phyloP scores from a whole-genome alignment of 2,888 invertebrate species.

The Mycalesis mineus region DNA sequence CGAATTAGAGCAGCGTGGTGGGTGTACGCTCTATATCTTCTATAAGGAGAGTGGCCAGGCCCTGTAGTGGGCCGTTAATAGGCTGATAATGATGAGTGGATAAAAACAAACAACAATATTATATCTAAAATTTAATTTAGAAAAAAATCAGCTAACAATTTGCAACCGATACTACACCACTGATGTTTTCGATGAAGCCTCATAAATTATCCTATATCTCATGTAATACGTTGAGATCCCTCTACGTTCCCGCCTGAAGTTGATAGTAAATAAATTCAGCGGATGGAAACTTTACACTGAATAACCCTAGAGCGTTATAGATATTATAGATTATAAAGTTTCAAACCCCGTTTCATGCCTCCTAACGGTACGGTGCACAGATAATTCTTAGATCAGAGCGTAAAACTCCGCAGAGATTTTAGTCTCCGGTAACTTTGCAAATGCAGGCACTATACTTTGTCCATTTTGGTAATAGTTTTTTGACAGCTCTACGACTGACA shows the following conservation, averaged over 20 bases:
- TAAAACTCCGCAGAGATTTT: not conserved
- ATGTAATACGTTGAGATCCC: not conserved
- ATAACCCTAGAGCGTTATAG: slow-evolving; percentile 4
- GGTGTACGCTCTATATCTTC: too few species aligned
- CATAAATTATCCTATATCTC: not conserved
- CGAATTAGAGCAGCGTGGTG: too few species aligned
- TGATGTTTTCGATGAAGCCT: not conserved
- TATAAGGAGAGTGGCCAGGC: too few species aligned
- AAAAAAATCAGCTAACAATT: too few species aligned
- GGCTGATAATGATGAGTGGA: too few species aligned
- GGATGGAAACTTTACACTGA: slow-evolving; percentile 12
- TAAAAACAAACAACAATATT: too few species aligned
- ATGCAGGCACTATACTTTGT: too few species aligned
- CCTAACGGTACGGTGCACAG: not conserved
- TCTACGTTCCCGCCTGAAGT: not conserved
- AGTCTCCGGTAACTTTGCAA: not conserved
- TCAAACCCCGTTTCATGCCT: slow-evolving; percentile 2
- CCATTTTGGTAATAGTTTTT: too few species aligned
- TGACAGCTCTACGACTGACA: too few species aligned
- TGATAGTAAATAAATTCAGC: slow-evolving; percentile 15
- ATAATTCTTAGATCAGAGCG: not conserved
- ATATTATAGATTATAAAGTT: not conserved
- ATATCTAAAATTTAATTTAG: too few species aligned
- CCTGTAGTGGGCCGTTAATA: too few species aligned
- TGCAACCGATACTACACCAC: not conserved